These are phyloP conservation scores for Sebastes hubbsi DNA, from an alignment of 2,797 vertebrate genomes.

Conservation along the genomic window DNA sequence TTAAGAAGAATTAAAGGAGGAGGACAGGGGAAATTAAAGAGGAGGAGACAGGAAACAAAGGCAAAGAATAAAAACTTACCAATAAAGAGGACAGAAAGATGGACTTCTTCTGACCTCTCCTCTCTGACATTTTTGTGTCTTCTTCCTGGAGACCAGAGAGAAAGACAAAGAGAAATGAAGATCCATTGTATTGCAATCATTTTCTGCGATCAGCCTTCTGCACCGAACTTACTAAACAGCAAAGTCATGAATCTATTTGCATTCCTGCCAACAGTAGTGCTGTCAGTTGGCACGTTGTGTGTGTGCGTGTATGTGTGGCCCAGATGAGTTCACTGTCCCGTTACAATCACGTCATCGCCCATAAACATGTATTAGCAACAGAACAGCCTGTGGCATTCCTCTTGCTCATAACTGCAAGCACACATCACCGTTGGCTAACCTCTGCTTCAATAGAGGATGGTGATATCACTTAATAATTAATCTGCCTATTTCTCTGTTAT, in stretches of 20 bases:
- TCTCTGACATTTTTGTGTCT: slow-evolving; percentile 84
- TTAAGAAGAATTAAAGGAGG: neutral
- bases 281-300: slow-evolving; percentile 32
- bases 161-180: slow-evolving; percentile 11
- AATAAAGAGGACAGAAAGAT: slow-evolving; percentile 87
- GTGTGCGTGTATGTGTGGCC: slow-evolving; percentile 61
- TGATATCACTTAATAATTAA: slow-evolving; percentile 43
- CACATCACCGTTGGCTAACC: slow-evolving; percentile 58
- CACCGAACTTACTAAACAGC: slow-evolving; percentile 20
- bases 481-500: slow-evolving; percentile 5
- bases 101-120: slow-evolving; percentile 77
- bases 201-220: neutral
- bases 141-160: slow-evolving; percentile 55
- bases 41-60: neutral
- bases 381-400: slow-evolving; percentile 52
- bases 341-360: slow-evolving; percentile 62
- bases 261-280: slow-evolving; percentile 37
- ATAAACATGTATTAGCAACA: slow-evolving; percentile 66
- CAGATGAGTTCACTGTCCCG: slow-evolving; percentile 57
- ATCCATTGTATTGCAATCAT: neutral
- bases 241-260: slow-evolving; percentile 11
- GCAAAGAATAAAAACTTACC: slow-evolving; percentile 78
- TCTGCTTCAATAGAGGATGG: slow-evolving; percentile 17
- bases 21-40: neutral
- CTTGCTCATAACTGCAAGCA: slow-evolving; percentile 50